Base-by-base conservation (phyloP, 2,888 invertebrate species). In the Arrhopalites spinosus region DNA sequence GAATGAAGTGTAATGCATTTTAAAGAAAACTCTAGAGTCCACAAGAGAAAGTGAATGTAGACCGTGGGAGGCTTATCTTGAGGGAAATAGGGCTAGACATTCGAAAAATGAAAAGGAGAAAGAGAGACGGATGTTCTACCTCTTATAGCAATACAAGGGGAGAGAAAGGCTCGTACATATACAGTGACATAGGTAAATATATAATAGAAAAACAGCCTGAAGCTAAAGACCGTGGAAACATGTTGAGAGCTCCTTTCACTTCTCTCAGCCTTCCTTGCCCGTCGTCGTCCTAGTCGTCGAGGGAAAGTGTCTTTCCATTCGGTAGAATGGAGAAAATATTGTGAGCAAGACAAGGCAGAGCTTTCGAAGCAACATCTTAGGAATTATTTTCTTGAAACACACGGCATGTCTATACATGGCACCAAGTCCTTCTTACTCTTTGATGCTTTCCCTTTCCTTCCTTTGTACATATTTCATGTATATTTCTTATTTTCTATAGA, bases 151-250 rank as follows among this genome's bases (percentile, higher is more conserved):
- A 63, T 63, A 13, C 63, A 20, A 27, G 23, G 17, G 63, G 7
- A 23, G 27, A 25, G 63, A 27, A 27, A 25, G 63, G 13, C 2
- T 17, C 17, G 50, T n/a, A 50, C 50, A 50, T n/a, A 15, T 50
- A 15, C 5, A 36, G 36, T 7, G 36, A 13, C n/a, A n/a, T 59
- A 59, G 23, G 59, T 59, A 67, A 67, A 67, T 45, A 67, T 45
- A 67, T 67, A 45, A 67, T 67, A 67, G 67, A 23, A 67, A 67
- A 67, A 67, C 67, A 67, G 67, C 67, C 45, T 45, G 70, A 53
- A 50, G 70, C 17, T 17, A 45, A 43, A 67, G 45, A 67, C 43
- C 67, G 67, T 67, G 67, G 67, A 59, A 59, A 59, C 50, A 36
- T 36, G 36, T 45, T 67, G 67, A 67, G 43, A 67, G 67, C 67